These are phyloP conservation scores for Arnoldichthys spilopterus DNA, from an alignment of 2,797 vertebrate genomes.

Conservation along the genomic window DNA sequence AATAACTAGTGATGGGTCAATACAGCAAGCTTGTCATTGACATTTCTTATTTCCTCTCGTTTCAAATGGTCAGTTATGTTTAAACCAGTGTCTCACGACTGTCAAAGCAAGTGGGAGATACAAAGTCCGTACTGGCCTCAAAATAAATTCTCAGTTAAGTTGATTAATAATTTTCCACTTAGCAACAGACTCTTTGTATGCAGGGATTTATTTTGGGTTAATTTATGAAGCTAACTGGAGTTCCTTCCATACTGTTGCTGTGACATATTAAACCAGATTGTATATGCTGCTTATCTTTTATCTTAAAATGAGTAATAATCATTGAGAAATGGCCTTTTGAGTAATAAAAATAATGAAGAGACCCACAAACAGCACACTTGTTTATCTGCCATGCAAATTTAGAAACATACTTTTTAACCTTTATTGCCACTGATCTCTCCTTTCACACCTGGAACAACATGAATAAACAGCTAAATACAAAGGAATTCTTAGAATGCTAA, in stretches of 20 bases:
- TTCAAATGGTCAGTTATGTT: background rate
- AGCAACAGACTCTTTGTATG: background rate
- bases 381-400: conserved; percentile 2
- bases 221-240: background rate
- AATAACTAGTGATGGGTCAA: background rate
- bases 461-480: conserved; percentile 10
- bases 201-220: background rate
- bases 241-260: background rate
- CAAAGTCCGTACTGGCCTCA: background rate
- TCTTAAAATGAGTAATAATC: conserved; percentile 17
- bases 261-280: background rate
- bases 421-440: conserved; percentile 3
- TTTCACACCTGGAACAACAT: background rate
- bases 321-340: conserved; percentile 1
- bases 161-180: background rate
- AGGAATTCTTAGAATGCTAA: background rate
- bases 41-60: background rate
- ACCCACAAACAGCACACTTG: background rate
- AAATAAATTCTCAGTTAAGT: background rate
- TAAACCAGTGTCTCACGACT: background rate
- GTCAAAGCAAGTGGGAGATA: background rate
- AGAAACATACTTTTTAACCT: conserved; percentile 27
- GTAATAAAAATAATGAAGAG: conserved; percentile 4
- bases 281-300: background rate
- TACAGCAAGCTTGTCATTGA: background rate